Evolutionary conservation across 2,797 vertebrate genomes (phyloP).

Genomic region (Phataginus tricuspis): DNA sequence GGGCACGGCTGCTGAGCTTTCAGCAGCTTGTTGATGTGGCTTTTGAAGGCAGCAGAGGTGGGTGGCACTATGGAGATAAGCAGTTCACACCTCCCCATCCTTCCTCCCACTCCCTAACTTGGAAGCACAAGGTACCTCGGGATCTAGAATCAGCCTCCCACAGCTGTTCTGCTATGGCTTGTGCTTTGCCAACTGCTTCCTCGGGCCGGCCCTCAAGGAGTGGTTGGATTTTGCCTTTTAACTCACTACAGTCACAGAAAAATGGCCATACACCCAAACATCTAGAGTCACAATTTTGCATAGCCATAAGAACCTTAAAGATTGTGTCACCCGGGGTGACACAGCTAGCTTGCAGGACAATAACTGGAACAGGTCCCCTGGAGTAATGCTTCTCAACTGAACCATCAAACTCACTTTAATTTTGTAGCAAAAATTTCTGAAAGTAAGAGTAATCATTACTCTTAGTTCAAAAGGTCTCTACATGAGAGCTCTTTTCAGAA

Average conservation of each 20-base stretch:
- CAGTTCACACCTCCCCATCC: conserved; percentile 65
- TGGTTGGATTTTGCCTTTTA: conserved; percentile 8
- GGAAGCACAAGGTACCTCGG: conserved; percentile 68
- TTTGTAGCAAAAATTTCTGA: neutral
- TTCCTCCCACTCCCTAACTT: conserved; percentile 66
- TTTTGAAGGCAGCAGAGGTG: conserved; percentile 43
- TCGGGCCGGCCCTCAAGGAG: neutral
- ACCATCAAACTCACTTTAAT: neutral
- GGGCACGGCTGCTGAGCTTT: neutral
- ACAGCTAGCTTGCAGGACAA: conserved; percentile 25
- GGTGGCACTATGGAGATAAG: conserved; percentile 71
- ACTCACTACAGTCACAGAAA: conserved; percentile 6
- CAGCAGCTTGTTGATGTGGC: conserved; percentile 44
- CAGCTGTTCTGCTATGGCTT: conserved; percentile 26
- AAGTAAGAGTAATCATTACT: conserved; percentile 17
- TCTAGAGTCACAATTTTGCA: neutral
- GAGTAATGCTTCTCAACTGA: neutral
- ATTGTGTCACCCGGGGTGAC: neutral
- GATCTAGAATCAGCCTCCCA: conserved; percentile 10
- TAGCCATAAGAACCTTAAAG: neutral
- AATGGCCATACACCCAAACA: conserved; percentile 24
- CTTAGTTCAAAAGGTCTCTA: neutral
- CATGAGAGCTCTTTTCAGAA: conserved; percentile 6
- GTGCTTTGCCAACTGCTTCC: conserved; percentile 28
- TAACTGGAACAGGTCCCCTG: neutral